Evolutionary conservation across 2,888 invertebrate genomes (phyloP).

Genomic region (Drosophila birchii): DNA sequence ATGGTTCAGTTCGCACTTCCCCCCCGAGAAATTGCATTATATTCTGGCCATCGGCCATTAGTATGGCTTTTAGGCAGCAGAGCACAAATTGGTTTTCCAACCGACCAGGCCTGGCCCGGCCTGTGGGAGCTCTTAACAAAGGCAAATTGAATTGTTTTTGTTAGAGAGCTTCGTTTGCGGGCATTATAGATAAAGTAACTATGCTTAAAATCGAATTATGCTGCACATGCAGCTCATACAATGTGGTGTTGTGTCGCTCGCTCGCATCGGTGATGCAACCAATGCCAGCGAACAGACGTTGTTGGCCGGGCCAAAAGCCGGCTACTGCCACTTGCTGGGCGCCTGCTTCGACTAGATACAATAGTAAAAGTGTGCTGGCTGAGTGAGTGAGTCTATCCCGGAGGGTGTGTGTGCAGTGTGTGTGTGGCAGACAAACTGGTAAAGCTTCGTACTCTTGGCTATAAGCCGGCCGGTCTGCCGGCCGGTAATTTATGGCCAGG

Average conservation of each 20-base stretch:
- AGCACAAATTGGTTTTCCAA: slow-evolving; percentile 55
- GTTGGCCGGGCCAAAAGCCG: slow-evolving; percentile 66
- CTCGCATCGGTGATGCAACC: slow-evolving; percentile 19
- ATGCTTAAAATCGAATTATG: slow-evolving; percentile 41
- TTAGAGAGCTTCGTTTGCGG: slow-evolving; percentile 5
- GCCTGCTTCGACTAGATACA: slow-evolving; percentile 84
- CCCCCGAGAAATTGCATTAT: slow-evolving; percentile 7
- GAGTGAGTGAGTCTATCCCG: slow-evolving; percentile 40
- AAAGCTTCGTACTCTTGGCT: slow-evolving; percentile 34
- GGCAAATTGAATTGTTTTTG: slow-evolving; percentile 61
- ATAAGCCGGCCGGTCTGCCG: slow-evolving; percentile 69
- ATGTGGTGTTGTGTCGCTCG: slow-evolving; percentile 15
- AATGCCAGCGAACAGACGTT: slow-evolving; percentile 37
- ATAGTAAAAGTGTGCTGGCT: slow-evolving; percentile 82
- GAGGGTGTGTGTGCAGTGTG: slow-evolving; percentile 5
- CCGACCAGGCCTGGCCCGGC: not conserved
- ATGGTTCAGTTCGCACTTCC: slow-evolving; percentile 59
- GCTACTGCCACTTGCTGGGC: slow-evolving; percentile 75
- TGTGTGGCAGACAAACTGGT: slow-evolving; percentile 56
- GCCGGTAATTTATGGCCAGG: slow-evolving; percentile 71
- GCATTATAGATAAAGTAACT: slow-evolving; percentile 23
- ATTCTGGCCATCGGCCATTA: slow-evolving; percentile 40
- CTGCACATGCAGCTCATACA: slow-evolving; percentile 37
- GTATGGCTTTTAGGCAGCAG: slow-evolving; percentile 49
- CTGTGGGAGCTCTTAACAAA: slow-evolving; percentile 30